These are phyloP conservation scores for Drosophila nr. medialis DNA, from an alignment of 2,888 invertebrate species.

Conservation along the genomic window DNA sequence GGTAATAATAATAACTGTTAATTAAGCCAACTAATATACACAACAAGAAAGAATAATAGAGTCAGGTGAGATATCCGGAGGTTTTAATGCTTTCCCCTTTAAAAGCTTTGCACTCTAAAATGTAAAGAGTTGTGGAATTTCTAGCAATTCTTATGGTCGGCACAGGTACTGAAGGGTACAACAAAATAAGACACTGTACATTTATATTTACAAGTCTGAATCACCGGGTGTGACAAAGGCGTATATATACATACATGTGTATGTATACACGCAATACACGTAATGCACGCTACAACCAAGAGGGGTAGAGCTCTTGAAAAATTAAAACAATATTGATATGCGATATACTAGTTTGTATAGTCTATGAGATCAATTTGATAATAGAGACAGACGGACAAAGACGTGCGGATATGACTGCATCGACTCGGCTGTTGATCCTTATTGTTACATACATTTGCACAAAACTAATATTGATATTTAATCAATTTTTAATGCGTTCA, in stretches of 20 bases:
- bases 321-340: too few species aligned
- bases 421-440: neutral
- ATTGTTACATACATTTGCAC: neutral
- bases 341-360: too few species aligned
- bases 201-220: too few species aligned
- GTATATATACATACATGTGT: too few species aligned
- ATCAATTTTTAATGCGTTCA: neutral
- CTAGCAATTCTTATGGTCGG: neutral
- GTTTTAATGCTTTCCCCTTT: neutral
- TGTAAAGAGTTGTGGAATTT: neutral
- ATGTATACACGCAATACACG: too few species aligned
- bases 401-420: neutral
- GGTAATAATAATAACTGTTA: conserved; percentile 86
- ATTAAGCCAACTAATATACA: neutral
- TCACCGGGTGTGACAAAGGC: too few species aligned
- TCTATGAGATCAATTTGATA: neutral
- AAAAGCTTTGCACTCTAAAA: neutral
- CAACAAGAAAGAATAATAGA: neutral
- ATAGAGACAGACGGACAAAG: neutral
- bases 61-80: neutral
- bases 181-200: too few species aligned
- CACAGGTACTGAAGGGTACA: neutral
- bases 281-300: too few species aligned
- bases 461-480: neutral
- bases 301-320: too few species aligned